phyloP scores from a whole-genome alignment of 2,888 invertebrate species.

The Nasonia oneida region DNA sequence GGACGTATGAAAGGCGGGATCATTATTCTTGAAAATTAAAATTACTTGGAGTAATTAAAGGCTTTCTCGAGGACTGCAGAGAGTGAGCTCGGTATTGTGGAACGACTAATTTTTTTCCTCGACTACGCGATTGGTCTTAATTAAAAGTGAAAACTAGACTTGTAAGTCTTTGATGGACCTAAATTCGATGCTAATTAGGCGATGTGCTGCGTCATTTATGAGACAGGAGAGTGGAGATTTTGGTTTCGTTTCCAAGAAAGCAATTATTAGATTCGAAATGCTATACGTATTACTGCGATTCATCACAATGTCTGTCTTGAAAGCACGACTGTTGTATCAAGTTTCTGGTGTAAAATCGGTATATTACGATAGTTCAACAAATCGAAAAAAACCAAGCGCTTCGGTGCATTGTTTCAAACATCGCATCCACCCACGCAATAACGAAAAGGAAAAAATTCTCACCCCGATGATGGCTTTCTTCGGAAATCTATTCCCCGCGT shows the following conservation, averaged over 20 bases:
- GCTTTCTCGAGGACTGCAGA: background rate
- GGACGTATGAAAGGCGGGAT: background rate
- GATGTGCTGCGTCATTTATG: background rate
- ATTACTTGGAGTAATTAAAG: constrained; percentile 45
- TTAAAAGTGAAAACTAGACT: background rate
- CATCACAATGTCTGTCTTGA: too few relatives aligned
- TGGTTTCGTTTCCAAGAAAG: too few relatives aligned
- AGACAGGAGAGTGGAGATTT: too few relatives aligned
- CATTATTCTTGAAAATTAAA: constrained; percentile 28
- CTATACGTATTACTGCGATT: too few relatives aligned
- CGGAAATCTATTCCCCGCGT: background rate
- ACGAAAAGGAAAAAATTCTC: background rate
- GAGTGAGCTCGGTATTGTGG: background rate
- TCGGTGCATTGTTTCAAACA: too few relatives aligned
- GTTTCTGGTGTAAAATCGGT: too few relatives aligned
- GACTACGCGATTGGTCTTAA: background rate
- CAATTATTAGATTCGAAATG: too few relatives aligned
- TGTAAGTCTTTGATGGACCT: background rate
- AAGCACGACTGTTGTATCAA: too few relatives aligned
- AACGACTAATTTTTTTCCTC: background rate
- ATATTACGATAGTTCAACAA: too few relatives aligned
- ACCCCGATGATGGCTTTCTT: background rate
- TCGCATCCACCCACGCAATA: too few relatives aligned
- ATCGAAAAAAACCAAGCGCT: too few relatives aligned
- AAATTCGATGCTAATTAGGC: background rate